A percentile compares a stretch with the other conserved stretches of the same genome.
These are phyloP conservation scores for Ladona fulva DNA, from an alignment of 1,140 invertebrate genomes.

Conservation along the genomic window DNA sequence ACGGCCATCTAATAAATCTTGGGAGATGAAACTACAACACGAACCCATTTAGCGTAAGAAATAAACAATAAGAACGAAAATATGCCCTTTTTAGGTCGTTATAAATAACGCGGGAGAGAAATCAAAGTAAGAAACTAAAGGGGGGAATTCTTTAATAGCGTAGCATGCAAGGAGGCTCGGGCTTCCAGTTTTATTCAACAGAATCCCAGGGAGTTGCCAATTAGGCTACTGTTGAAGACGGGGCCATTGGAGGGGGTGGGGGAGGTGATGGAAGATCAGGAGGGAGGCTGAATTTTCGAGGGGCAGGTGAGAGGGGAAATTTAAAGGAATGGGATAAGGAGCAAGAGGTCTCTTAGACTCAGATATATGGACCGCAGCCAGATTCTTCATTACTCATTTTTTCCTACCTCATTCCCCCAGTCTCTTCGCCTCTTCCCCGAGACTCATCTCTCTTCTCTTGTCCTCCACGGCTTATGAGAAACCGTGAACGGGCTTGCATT, in stretches of 20 bases:
- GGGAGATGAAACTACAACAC: no score
- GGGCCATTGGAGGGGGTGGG: neutral
- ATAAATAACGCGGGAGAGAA: no score
- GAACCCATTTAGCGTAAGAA: no score
- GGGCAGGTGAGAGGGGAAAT: neutral
- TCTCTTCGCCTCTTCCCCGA: no score
- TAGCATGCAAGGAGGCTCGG: neutral
- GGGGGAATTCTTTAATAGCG: no score
- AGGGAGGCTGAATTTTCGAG: neutral
- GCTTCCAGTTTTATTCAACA: neutral
- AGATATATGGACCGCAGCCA: neutral
- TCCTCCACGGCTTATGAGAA: no score
- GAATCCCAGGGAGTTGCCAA: neutral
- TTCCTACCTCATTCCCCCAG: neutral
- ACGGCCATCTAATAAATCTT: no score
- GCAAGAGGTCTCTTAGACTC: neutral
- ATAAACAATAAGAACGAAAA: no score
- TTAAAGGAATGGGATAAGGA: neutral
- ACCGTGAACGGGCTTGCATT: no score
- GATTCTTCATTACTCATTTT: conserved; percentile 3
- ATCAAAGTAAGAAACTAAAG: no score
- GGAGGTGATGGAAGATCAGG: neutral
- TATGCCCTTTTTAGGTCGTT: no score
- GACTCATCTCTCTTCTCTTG: neutral
- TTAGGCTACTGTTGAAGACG: neutral